Conservation (phyloP, 2,113 vertebrate species). For the Miniopterus natalensis region DNA sequence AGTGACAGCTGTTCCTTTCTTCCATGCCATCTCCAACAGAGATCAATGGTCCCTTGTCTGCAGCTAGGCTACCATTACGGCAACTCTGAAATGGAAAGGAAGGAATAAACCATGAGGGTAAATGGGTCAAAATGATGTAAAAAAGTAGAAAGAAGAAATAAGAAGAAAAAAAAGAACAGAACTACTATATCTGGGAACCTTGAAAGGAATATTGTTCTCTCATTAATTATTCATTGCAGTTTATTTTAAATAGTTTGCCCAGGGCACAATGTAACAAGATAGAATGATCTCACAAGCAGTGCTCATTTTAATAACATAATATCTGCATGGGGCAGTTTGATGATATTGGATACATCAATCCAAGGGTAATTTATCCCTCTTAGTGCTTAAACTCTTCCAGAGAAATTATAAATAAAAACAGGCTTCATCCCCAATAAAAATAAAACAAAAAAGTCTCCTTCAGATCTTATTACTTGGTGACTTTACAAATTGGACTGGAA, state of each 20-base stretch:
- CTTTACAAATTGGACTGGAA: conserved; percentile 44
- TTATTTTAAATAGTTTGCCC: conserved; percentile 60
- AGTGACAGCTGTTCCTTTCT: not conserved
- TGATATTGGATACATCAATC: conserved; percentile 52
- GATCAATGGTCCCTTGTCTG: not conserved
- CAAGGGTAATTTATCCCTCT: conserved; percentile 66
- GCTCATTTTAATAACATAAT: conserved; percentile 71
- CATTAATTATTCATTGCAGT: conserved; percentile 74
- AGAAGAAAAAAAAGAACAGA: not conserved
- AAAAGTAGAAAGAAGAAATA: conserved; percentile 51
- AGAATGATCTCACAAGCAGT: conserved; percentile 55
- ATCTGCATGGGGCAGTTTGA: conserved; percentile 56
- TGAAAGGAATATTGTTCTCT: conserved; percentile 72
- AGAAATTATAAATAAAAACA: conserved; percentile 73
- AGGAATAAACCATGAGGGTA: not conserved
- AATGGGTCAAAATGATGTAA: conserved; percentile 11
- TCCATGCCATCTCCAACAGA: not conserved
- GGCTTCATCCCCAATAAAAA: conserved; percentile 66
- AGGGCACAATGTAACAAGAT: conserved; percentile 49
- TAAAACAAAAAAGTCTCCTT: conserved; percentile 61
- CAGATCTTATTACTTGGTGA: conserved; percentile 57
- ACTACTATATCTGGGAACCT: not conserved
- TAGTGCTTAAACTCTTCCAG: conserved; percentile 44
- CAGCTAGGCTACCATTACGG: not conserved
- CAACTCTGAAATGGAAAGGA: conserved; percentile 38